Evolutionary conservation across 2,888 invertebrate species (phyloP).

Genomic region (Dastarcus helophoroides): DNA sequence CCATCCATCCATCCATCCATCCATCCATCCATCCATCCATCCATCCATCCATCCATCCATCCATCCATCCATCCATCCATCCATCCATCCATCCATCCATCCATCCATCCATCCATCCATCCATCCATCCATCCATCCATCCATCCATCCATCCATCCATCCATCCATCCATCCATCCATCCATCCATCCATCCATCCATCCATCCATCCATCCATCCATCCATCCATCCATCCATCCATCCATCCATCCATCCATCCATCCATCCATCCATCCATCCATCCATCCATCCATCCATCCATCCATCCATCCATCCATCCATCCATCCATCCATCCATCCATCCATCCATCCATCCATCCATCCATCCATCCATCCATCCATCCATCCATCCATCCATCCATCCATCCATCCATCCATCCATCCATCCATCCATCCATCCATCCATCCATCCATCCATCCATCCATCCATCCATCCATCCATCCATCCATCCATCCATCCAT

Average conservation of each 20-base stretch:
- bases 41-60: conserved; percentile 2
- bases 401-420: conserved; percentile 3
- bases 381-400: conserved; percentile 3
- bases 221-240: conserved; percentile 2
- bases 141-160: conserved; percentile 2
- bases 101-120: conserved; percentile 2
- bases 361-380: conserved; percentile 3
- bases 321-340: conserved; percentile 3
- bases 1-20: conserved; percentile 2
- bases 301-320: conserved; percentile 2
- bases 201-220: conserved; percentile 2
- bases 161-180: conserved; percentile 2
- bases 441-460: conserved; percentile 5
- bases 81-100: conserved; percentile 2
- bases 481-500: conserved; percentile 5
- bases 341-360: conserved; percentile 4
- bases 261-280: conserved; percentile 2
- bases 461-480: conserved; percentile 5
- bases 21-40: conserved; percentile 2
- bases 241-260: conserved; percentile 2
- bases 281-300: conserved; percentile 2
- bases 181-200: conserved; percentile 2
- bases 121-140: conserved; percentile 2
- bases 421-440: conserved; percentile 4
- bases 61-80: conserved; percentile 2